phyloP scores from a whole-genome alignment of 2,888 invertebrate species.

The Epiblema foenella region DNA sequence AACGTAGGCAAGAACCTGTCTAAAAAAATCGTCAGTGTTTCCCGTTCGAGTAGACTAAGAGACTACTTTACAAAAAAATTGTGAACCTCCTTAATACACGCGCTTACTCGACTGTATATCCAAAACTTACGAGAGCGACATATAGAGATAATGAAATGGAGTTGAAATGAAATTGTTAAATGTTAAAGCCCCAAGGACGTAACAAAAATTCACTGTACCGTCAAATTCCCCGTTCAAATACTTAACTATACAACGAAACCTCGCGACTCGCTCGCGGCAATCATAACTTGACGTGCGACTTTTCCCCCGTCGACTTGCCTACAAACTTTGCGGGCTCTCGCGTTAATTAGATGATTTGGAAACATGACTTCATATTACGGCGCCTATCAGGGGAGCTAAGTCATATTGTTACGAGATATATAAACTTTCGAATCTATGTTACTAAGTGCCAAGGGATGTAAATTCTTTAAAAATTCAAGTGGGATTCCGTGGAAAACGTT shows the following conservation, averaged over 20 bases:
- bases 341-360: conserved; percentile 43
- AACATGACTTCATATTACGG: conserved; percentile 39
- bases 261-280: conserved; percentile 39
- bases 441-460: conserved; percentile 9
- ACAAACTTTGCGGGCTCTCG: conserved; percentile 25
- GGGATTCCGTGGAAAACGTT: not conserved
- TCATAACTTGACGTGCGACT: conserved; percentile 46
- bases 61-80: no score
- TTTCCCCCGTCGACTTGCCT: conserved; percentile 43
- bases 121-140: no score
- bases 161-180: conserved; percentile 2
- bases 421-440: conserved; percentile 34
- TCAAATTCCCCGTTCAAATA: not conserved
- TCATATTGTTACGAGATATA: conserved; percentile 31
- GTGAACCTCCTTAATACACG: no score
- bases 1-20: no score
- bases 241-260: not conserved
- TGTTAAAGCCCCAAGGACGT: not conserved
- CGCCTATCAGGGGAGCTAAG: conserved; percentile 34
- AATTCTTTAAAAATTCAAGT: not conserved
- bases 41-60: no score
- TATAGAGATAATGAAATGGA: not conserved
- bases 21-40: no score
- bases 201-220: conserved; percentile 1
- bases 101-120: no score